Evolutionary conservation across 2,888 invertebrate genomes (phyloP), one percentile per base, ranked within the genome.

Genomic region (Lycocerus yunnanus): DNA sequence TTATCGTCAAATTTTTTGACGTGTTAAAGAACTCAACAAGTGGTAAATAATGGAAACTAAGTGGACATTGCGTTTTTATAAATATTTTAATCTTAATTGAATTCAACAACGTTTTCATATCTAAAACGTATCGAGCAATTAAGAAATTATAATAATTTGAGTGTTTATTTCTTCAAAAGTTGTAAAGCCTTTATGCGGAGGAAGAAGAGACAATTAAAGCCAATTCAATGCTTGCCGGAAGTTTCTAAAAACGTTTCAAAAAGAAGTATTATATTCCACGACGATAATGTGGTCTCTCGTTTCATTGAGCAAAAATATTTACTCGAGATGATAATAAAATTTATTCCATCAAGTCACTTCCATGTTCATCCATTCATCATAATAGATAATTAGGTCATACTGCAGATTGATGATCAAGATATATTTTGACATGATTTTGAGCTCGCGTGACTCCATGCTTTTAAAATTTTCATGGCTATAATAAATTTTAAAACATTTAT

Each of bases 321-420:
- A 63, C 61, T 63, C 20, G 43, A 63, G 61, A 63, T 18, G 13
- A 63, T 63, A 63, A 63, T 63, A 18, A 18, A 63, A 18, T 63
- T 63, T 63, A 63, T 63, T 63, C 61, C 61, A 16, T 63, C 61
- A 63, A 63, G 20, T 20, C 61, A 18, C 61, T 63, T 63, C 61
- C 61, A 63, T 63, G 61, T 63, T 63, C 11, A 20, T 63, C 61
- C 20, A 63, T 63, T 63, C 61, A 63, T 63, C 61, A 63, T 63
- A 63, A 63, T 63, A 63, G 61, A 63, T 63, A 63, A 63, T 63
- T 63, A 63, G 61, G 61, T 20, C 61, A 63, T 18, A 63, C 61
- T 63, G 61, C 61, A 63, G 61, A 63, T 63, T 63, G 61, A 63
- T 63, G 61, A 63, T 63, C 16, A 20, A 20, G 61, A 63, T 63